These are phyloP conservation scores for Gila orcuttii DNA, from an alignment of 2,113 vertebrate genomes.

Conservation along the genomic window DNA sequence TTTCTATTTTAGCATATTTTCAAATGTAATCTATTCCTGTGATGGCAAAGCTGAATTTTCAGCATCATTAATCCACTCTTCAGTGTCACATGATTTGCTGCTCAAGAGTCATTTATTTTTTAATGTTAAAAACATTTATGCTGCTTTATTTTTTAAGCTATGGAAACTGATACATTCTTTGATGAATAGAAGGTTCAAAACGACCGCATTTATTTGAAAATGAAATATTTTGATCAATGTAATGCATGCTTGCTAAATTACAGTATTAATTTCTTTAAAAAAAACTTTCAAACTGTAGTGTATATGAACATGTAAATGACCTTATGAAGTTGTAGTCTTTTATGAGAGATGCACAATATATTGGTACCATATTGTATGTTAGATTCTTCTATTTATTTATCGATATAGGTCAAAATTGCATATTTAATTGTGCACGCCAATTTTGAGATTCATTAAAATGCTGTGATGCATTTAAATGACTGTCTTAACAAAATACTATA, in stretches of 20 bases:
- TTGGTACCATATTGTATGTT: neutral
- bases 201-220: neutral
- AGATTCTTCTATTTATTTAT: neutral
- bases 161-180: neutral
- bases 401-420: neutral
- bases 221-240: neutral
- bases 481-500: neutral
- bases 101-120: neutral
- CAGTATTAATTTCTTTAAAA: neutral
- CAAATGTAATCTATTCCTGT: neutral
- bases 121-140: neutral
- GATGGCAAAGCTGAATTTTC: neutral
- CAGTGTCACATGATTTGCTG: neutral
- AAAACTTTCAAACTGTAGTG: neutral
- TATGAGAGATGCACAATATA: neutral
- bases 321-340: neutral
- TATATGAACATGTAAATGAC: neutral
- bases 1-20: neutral
- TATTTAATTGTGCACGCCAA: neutral
- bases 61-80: neutral
- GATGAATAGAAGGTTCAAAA: neutral
- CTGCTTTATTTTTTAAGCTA: too few species aligned
- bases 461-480: neutral
- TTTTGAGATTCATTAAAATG: neutral
- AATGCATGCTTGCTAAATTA: neutral